Percentiles rank a stretch among this genome's conserved stretches.
These are phyloP conservation scores for Emydocephalus ijimae DNA, from an alignment of 2,113 vertebrate species.

Conservation along the genomic window DNA sequence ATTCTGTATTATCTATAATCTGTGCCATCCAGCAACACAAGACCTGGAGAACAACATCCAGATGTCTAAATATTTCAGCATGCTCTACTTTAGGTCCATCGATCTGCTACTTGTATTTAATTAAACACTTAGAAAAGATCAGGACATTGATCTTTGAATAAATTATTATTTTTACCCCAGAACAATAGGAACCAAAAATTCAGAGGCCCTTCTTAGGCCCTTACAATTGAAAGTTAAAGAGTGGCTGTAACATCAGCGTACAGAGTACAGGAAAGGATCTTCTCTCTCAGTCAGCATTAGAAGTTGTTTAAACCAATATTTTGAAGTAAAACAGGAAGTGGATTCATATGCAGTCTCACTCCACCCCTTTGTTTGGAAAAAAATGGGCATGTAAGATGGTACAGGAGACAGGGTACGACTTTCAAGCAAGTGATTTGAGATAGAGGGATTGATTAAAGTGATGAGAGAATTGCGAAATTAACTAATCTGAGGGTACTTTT, in stretches of 20 bases:
- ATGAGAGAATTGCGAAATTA: neutral
- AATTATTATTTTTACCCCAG: neutral
- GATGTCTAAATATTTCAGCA: neutral
- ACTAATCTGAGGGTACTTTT: neutral
- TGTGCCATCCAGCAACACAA: neutral
- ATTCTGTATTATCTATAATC: neutral
- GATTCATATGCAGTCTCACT: neutral
- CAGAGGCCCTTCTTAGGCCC: neutral
- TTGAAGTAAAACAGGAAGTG: neutral
- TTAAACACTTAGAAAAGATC: neutral
- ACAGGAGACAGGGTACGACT: neutral
- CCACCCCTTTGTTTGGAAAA: neutral
- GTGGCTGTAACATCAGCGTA: neutral
- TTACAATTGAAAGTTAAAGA: neutral
- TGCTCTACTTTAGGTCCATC: neutral
- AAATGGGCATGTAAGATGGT: neutral
- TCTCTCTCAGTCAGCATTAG: neutral
- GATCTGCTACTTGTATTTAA: neutral
- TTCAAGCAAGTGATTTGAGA: neutral
- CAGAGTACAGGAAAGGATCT: neutral
- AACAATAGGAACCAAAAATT: neutral
- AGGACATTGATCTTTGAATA: neutral
- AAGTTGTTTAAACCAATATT: neutral
- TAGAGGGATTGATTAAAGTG: neutral
- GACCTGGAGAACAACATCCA: neutral